A percentile compares a stretch with the other conserved stretches of the same genome.
phyloP scores from a whole-genome alignment of 2,113 vertebrate genomes.

The Arizona elegans region DNA sequence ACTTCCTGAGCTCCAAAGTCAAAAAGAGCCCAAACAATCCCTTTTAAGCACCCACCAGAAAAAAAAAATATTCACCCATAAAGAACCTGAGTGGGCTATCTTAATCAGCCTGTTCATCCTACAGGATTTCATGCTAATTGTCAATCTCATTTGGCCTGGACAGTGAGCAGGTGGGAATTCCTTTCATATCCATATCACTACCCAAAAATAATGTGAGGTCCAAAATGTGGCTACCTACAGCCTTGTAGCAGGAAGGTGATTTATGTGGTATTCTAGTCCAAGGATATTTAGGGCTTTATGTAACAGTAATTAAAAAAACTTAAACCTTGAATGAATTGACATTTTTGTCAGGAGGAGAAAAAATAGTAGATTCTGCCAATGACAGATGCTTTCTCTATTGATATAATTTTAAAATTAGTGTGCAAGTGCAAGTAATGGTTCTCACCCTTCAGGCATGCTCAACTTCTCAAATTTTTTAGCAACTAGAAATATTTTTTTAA shows the following conservation, averaged over 20 bases:
- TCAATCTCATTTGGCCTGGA: not conserved
- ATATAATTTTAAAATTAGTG: not conserved
- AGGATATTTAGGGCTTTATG: not conserved
- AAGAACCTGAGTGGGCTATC: not conserved
- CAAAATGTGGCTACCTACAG: not conserved
- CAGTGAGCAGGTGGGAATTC: not conserved
- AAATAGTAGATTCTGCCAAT: not conserved
- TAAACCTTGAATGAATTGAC: not conserved
- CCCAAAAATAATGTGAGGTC: not conserved
- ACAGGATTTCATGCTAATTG: not conserved
- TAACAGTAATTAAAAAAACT: not conserved
- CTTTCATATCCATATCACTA: not conserved
- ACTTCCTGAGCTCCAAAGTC: not conserved
- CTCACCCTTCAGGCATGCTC: not conserved
- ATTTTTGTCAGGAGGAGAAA: not conserved
- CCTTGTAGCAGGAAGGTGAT: not conserved
- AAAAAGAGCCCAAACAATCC: not conserved
- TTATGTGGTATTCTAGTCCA: not conserved
- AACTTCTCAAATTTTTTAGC: not conserved
- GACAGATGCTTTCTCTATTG: not conserved
- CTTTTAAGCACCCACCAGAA: not conserved
- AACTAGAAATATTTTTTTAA: not conserved
- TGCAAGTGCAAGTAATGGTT: not conserved
- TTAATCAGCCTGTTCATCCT: not conserved
- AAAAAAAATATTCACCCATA: not conserved